Evolutionary conservation across 2,113 vertebrate species (phyloP).

Genomic region (Sciurus niger): DNA sequence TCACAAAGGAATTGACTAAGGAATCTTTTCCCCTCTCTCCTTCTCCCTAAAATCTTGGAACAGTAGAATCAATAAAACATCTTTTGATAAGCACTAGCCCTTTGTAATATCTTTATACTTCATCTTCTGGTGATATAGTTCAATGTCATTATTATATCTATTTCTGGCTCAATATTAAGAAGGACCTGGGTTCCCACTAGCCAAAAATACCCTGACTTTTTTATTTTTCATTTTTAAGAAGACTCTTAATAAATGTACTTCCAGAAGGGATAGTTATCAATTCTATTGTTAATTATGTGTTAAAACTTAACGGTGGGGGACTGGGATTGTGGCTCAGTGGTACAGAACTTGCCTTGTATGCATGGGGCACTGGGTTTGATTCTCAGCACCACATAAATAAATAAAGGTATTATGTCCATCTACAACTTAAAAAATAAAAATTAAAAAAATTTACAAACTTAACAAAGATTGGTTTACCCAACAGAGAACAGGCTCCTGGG

Average conservation of each 20-base stretch:
- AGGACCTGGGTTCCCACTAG: background rate
- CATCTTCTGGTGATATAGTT: background rate
- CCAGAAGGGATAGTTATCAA: background rate
- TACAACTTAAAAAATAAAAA: too few relatives aligned
- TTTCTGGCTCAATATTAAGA: background rate
- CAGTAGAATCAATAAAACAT: background rate
- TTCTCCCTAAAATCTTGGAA: background rate
- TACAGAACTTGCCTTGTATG: too few relatives aligned
- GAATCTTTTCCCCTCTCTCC: background rate
- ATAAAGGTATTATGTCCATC: too few relatives aligned
- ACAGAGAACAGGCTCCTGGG: background rate
- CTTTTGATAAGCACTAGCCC: background rate
- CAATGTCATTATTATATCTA: background rate
- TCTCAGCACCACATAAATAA: too few relatives aligned
- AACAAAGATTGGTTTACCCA: background rate
- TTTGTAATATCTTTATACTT: background rate
- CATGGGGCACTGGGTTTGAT: too few relatives aligned
- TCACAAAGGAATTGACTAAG: background rate
- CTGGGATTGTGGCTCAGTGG: too few relatives aligned
- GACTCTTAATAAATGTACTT: background rate
- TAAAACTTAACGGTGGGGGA: background rate
- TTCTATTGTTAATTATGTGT: background rate
- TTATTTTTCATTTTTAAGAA: slow-evolving; percentile 37
- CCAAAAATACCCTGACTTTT: background rate
- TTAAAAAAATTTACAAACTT: too few relatives aligned